Percentiles rank a stretch among this genome's conserved stretches.
Conservation (phyloP, 2,113 vertebrate genomes). For the Periophthalmodon schlosseri region DNA sequence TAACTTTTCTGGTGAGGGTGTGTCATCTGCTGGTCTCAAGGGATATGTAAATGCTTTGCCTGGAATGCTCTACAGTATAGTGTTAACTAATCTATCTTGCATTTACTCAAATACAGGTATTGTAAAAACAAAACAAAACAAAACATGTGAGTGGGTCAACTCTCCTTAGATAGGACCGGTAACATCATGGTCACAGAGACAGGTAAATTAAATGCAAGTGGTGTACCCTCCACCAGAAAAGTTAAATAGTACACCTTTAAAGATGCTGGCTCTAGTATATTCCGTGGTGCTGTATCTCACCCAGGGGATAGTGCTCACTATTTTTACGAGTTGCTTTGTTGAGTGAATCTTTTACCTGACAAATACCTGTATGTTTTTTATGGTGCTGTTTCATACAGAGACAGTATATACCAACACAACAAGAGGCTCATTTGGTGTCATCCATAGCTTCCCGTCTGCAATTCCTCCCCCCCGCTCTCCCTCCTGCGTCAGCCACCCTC, state of each 20-base stretch:
- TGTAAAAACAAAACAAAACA: too few species aligned
- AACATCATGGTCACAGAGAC: too few species aligned
- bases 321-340: constrained; percentile 22
- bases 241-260: neutral
- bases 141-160: too few species aligned
- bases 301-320: constrained; percentile 3
- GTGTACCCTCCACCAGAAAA: too few species aligned
- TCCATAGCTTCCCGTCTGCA: constrained; percentile 41
- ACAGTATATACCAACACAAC: constrained; percentile 24
- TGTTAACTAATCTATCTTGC: neutral
- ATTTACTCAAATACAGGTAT: neutral
- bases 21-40: too few species aligned
- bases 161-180: too few species aligned
- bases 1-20: neutral
- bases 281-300: constrained; percentile 19
- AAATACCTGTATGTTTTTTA: constrained; percentile 16
- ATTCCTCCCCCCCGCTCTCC: constrained; percentile 33
- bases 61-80: too few species aligned
- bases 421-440: constrained; percentile 47
- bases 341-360: constrained; percentile 30
- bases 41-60: too few species aligned
- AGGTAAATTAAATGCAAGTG: too few species aligned
- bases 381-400: neutral
- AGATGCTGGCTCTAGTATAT: constrained; percentile 26
- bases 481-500: constrained; percentile 17